phyloP scores from a whole-genome alignment of 2,797 vertebrate species.

The Calcarius lapponicus region DNA sequence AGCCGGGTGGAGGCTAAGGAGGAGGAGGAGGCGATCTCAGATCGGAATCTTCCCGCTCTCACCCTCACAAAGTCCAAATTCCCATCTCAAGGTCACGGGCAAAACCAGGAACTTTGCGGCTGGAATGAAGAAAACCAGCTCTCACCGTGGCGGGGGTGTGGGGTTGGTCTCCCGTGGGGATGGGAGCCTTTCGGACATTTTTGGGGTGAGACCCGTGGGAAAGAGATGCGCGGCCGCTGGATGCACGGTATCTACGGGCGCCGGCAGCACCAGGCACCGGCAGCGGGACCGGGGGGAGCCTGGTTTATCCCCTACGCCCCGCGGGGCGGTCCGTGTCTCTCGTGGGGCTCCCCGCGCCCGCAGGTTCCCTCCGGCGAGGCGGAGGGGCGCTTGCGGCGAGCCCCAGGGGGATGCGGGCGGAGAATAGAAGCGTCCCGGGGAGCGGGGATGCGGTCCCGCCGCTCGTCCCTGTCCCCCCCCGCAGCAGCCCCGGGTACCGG shows the following conservation, averaged over 20 bases:
- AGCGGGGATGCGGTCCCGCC: not conserved
- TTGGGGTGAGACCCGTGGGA: not conserved
- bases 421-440: no score
- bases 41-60: not conserved
- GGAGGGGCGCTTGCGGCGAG: not conserved
- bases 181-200: not conserved
- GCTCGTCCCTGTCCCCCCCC: not conserved
- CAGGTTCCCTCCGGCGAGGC: not conserved
- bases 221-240: not conserved
- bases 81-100: conserved; percentile 54
- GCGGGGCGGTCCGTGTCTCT: no score
- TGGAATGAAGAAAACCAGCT: not conserved
- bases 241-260: not conserved
- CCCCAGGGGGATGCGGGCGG: not conserved
- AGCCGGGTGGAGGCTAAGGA: not conserved
- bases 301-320: not conserved
- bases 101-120: conserved; percentile 31
- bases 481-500: not conserved
- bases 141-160: not conserved
- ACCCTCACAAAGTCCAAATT: conserved; percentile 55
- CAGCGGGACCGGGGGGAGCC: no score
- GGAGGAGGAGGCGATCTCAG: not conserved
- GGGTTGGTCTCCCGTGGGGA: not conserved
- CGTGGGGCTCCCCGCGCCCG: not conserved
- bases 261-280: not conserved